Conservation (phyloP, 1,140 invertebrate species). For the Charaxes varanes region DNA sequence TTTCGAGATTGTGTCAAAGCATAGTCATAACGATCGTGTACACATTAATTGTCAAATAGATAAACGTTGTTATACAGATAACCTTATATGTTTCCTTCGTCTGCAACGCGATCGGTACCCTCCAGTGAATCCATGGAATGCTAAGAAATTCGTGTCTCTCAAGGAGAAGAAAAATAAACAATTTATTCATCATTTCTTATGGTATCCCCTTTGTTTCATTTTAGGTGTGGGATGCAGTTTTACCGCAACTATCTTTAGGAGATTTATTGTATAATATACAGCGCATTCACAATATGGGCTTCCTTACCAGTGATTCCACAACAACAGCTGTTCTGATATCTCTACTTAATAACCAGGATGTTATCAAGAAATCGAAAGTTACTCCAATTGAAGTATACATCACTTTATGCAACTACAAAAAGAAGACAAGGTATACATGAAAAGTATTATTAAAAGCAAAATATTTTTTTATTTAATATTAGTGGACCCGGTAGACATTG, state of each 20-base stretch:
- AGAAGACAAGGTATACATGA: constrained; percentile 47
- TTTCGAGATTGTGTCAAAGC: too few relatives aligned
- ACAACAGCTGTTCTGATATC: constrained; percentile 50
- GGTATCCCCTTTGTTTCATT: too few relatives aligned
- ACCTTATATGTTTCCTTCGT: too few relatives aligned
- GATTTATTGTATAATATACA: constrained; percentile 77
- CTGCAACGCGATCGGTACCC: too few relatives aligned
- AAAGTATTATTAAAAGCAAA: too few relatives aligned
- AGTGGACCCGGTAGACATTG: background rate
- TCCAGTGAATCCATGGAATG: too few relatives aligned
- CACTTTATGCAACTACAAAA: constrained; percentile 49
- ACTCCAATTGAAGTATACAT: constrained; percentile 58
- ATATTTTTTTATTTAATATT: constrained; percentile 4
- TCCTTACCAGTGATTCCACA: constrained; percentile 66
- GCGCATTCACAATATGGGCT: constrained; percentile 78
- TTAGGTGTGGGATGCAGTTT: constrained; percentile 78
- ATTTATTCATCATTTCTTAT: too few relatives aligned
- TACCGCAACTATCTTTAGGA: constrained; percentile 75
- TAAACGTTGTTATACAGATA: too few relatives aligned
- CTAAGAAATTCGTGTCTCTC: too few relatives aligned
- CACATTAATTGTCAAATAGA: too few relatives aligned
- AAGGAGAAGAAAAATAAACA: too few relatives aligned
- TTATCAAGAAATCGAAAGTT: constrained; percentile 52
- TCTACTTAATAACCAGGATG: constrained; percentile 40
- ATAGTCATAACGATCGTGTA: too few relatives aligned